These are phyloP conservation scores for Cavia aperea DNA, from an alignment of 2,113 vertebrate species.

Conservation along the genomic window DNA sequence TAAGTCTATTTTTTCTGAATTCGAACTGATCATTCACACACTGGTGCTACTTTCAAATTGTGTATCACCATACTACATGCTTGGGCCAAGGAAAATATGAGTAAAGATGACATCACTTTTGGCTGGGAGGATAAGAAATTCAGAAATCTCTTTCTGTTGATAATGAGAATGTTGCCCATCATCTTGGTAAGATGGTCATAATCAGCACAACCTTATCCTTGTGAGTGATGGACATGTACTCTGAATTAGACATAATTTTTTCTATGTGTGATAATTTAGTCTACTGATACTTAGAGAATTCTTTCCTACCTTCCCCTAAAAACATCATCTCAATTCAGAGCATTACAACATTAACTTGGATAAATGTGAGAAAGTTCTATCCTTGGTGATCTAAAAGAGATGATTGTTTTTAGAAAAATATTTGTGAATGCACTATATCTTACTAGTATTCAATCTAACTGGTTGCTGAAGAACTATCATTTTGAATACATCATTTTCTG, in stretches of 20 bases:
- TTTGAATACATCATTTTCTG: conserved; percentile 12
- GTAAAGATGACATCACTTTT: not conserved
- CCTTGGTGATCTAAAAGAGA: not conserved
- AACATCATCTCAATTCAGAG: not conserved
- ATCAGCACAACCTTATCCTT: not conserved
- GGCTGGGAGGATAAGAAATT: not conserved
- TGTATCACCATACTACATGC: not conserved
- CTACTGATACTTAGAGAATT: not conserved
- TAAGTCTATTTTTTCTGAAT: not conserved
- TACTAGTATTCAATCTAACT: not conserved
- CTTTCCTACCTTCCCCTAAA: not conserved
- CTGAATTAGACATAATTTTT: not conserved
- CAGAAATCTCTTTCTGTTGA: not conserved
- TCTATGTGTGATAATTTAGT: not conserved
- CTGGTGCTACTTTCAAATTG: not conserved
- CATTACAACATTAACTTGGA: not conserved
- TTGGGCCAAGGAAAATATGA: not conserved
- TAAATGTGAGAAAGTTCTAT: not conserved
- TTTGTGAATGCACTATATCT: not conserved
- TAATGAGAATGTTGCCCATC: not conserved
- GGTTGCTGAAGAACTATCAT: not conserved
- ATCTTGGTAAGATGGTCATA: not conserved
- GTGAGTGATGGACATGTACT: not conserved
- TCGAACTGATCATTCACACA: not conserved
- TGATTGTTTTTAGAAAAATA: conserved; percentile 20